Base-by-base conservation (phyloP, 2,113 vertebrate species). In the Periophthalmodon schlosseri region DNA sequence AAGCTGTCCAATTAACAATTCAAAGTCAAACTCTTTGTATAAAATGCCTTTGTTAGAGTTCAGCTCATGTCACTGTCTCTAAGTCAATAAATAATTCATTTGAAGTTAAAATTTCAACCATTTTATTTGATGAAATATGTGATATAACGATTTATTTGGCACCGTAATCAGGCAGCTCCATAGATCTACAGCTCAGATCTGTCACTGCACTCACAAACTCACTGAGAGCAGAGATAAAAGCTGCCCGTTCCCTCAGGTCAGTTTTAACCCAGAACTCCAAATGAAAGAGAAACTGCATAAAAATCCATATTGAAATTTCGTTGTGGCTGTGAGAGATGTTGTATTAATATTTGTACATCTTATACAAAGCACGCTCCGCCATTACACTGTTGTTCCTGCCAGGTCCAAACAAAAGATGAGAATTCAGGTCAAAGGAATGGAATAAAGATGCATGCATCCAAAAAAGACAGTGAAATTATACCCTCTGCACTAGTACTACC, bases 261-360 rank as follows among this genome's bases (percentile, higher is more conserved):
- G 68, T 72, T 73, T 86, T 82, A 77, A 86, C 82, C 80, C 76
- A 87, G 79, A 86, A 84, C 67, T 47, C 9, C 57, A n/a, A 70
- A 61, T 72, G 64, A 81, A 86, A 75, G 54, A 68, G 46, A 68
- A 49, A 44, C 21, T 54, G 64, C 75, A 73, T 73, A 76, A 74
- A 75, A 44, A 60, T 66, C 74, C 72, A 79, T 83, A 84, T 73
- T 84, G 70, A 87, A 85, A 87, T 74, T 72, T 70, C 69, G 74
- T 61, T 83, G 65, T 64, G 20, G 54, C 70, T 70, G 66, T 7
- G 39, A 76, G 61, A 78, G 64, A 78, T 74, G 47, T 57, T 18
- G 23, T 76, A 76, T 89, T 80, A 84, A 90, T 88, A 82, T 76
- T 82, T 89, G 76, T 82, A 90, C 86, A 79, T 80, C 79, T 77